A percentile compares a stretch with the other conserved stretches of the same genome.
Evolutionary conservation across 2,888 invertebrate genomes (phyloP).

Genomic region (Junonia oenone): DNA sequence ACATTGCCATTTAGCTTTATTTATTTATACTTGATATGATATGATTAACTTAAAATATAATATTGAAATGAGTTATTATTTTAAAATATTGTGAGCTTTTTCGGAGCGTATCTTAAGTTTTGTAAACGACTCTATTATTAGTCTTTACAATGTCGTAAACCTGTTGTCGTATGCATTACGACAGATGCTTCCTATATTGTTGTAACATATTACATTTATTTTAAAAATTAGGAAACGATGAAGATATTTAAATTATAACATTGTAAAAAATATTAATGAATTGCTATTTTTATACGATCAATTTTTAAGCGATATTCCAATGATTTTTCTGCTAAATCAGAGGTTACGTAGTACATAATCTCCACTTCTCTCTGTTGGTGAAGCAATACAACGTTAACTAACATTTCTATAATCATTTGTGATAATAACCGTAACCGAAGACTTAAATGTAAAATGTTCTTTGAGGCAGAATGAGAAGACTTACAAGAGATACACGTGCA

Average conservation of each 20-base stretch:
- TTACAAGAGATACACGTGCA: no score
- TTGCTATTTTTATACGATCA: no score
- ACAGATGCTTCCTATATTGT: constrained; percentile 46
- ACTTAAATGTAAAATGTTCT: no score
- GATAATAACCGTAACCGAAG: no score
- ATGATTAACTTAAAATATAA: not conserved
- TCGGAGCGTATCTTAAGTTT: constrained; percentile 1
- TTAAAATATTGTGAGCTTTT: not conserved
- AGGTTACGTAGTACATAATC: no score
- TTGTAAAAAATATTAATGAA: no score
- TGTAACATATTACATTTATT: not conserved
- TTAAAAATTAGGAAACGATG: not conserved
- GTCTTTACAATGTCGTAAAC: constrained; percentile 4
- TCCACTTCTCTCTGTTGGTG: not conserved
- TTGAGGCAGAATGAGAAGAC: no score
- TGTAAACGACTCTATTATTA: constrained; percentile 3
- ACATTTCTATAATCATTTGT: no score
- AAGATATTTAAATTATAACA: no score
- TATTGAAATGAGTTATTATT: not conserved
- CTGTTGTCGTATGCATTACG: constrained; percentile 31
- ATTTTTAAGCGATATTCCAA: no score
- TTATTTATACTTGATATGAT: not conserved
- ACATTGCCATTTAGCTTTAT: not conserved
- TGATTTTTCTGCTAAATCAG: no score
- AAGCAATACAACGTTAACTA: not conserved